These are phyloP conservation scores for Ischnus inquisitorius DNA, from an alignment of 2,888 invertebrate genomes.

Conservation along the genomic window DNA sequence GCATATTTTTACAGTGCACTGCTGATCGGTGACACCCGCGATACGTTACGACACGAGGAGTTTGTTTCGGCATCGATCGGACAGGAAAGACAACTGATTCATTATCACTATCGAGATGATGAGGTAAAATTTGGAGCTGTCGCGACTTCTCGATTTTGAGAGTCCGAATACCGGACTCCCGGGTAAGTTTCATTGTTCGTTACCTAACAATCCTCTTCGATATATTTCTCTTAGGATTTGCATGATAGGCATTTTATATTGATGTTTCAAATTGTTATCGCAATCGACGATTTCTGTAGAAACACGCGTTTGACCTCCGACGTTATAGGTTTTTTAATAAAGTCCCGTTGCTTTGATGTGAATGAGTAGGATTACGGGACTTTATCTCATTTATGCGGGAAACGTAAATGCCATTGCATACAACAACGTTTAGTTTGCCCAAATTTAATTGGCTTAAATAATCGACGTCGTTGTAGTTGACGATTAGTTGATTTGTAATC, in stretches of 20 bases:
- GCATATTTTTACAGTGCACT: neutral
- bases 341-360: no score
- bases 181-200: conserved; percentile 47
- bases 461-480: no score
- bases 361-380: no score
- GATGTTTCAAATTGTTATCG: no score
- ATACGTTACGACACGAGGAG: neutral
- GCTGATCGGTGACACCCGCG: neutral
- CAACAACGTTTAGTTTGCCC: no score
- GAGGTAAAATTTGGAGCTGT: conserved; percentile 49
- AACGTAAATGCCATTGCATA: no score
- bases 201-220: neutral
- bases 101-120: conserved; percentile 43
- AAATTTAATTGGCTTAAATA: no score
- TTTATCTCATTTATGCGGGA: no score
- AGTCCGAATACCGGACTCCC: conserved; percentile 62
- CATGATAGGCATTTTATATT: neutral
- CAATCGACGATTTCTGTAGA: no score
- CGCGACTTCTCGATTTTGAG: conserved; percentile 66
- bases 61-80: neutral
- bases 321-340: no score
- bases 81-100: neutral
- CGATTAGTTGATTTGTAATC: no score
- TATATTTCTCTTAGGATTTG: neutral
- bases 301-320: no score